A percentile compares a stretch with the other conserved stretches of the same genome.
Evolutionary conservation across 2,888 invertebrate genomes (phyloP).

Genomic region (Gymnocheta viridis): DNA sequence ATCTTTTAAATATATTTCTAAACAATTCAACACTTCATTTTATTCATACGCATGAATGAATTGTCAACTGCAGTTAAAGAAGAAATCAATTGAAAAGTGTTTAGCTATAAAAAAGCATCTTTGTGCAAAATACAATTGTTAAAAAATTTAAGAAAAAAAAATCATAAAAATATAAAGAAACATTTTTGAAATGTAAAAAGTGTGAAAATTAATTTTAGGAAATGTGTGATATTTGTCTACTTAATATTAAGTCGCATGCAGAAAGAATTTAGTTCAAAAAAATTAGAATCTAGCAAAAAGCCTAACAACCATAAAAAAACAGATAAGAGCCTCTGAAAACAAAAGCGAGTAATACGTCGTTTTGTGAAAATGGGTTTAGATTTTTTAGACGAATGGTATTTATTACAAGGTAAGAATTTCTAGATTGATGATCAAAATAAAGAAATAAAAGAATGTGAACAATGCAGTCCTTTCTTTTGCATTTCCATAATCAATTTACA

Average conservation of each 20-base stretch:
- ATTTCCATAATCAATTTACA: neutral
- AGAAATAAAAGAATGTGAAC: too few species aligned
- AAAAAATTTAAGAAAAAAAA: conserved; percentile 13
- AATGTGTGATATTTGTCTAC: conserved; percentile 39
- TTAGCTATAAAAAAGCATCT: conserved; percentile 10
- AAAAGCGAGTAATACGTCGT: conserved; percentile 12
- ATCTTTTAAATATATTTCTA: conserved; percentile 29
- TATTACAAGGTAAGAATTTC: conserved; percentile 80
- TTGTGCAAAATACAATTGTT: neutral
- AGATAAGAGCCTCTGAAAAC: conserved; percentile 6
- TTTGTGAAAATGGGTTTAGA: conserved; percentile 74
- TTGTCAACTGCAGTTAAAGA: conserved; percentile 52
- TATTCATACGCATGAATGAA: conserved; percentile 39
- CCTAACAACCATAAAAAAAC: neutral
- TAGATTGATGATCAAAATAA: neutral
- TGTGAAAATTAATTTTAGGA: conserved; percentile 34
- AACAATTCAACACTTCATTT: conserved; percentile 42
- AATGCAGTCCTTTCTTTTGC: neutral
- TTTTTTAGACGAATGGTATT: conserved; percentile 82
- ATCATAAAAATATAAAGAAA: conserved; percentile 6
- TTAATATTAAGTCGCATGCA: conserved; percentile 32
- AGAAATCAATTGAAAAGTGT: conserved; percentile 29
- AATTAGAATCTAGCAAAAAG: conserved; percentile 19
- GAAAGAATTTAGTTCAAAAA: conserved; percentile 26
- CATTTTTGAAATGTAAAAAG: conserved; percentile 26